Evolutionary conservation across 2,888 invertebrate species (phyloP).

Genomic region (Saturnia pavonia): DNA sequence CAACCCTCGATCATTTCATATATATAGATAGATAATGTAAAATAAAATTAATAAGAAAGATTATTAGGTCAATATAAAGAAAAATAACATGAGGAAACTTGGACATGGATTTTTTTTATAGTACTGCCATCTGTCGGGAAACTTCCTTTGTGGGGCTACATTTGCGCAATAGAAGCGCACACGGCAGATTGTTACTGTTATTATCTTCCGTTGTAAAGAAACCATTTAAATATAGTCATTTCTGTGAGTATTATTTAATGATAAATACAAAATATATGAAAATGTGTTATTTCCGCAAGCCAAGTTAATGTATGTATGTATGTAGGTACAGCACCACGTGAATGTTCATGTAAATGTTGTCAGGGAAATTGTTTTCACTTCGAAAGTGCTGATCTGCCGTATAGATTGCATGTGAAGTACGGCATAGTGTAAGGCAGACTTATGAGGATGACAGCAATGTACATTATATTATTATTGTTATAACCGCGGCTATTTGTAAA

Average conservation of each 20-base stretch:
- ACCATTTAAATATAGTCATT: neutral
- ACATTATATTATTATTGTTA: too few species aligned
- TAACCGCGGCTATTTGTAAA: neutral
- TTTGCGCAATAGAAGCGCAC: neutral
- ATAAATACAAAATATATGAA: neutral
- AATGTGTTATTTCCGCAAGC: neutral
- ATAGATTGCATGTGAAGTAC: slow-evolving; percentile 1
- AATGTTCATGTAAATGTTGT: slow-evolving; percentile 8
- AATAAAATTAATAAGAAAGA: too few species aligned
- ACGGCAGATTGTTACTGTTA: neutral
- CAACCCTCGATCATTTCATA: too few species aligned
- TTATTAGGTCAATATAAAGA: too few species aligned
- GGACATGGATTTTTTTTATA: too few species aligned
- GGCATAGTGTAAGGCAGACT: neutral
- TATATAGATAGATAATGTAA: too few species aligned
- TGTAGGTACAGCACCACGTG: neutral
- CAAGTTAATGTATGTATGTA: neutral
- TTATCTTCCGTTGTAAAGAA: neutral
- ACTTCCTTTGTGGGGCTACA: neutral
- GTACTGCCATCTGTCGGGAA: too few species aligned
- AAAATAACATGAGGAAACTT: too few species aligned
- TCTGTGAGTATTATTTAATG: neutral
- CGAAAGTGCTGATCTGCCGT: neutral
- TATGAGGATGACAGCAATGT: slow-evolving; percentile 1
- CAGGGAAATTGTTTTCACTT: slow-evolving; percentile 4